These are phyloP conservation scores for Drosophila mauritiana DNA, from an alignment of 1,140 invertebrate genomes.

Conservation along the genomic window DNA sequence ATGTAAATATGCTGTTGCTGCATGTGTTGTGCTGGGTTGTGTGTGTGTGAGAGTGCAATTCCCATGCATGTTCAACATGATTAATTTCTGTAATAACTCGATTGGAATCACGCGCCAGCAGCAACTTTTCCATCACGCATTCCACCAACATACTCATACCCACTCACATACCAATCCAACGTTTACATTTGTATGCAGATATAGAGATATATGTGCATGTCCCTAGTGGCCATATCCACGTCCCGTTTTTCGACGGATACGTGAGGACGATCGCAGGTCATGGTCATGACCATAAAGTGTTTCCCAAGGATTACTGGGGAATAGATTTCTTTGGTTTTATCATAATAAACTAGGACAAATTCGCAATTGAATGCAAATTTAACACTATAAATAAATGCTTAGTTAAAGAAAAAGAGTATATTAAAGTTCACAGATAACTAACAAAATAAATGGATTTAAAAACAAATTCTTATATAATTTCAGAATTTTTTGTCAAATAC, in stretches of 20 bases:
- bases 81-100: constrained; percentile 83
- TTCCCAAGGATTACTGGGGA: background rate
- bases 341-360: too few relatives aligned
- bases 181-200: constrained; percentile 9
- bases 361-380: too few relatives aligned
- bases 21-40: background rate
- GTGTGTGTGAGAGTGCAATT: constrained; percentile 64
- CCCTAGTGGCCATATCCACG: constrained; percentile 65
- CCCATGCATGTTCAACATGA: constrained; percentile 83
- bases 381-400: too few relatives aligned
- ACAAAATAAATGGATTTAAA: too few relatives aligned
- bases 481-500: too few relatives aligned
- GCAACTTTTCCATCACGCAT: constrained; percentile 81
- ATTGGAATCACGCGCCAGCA: constrained; percentile 82
- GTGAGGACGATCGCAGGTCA: constrained; percentile 45
- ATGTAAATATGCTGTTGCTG: constrained; percentile 73
- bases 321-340: background rate
- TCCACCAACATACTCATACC: constrained; percentile 49
- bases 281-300: background rate
- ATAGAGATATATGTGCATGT: constrained; percentile 38
- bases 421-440: too few relatives aligned
- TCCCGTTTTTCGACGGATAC: constrained; percentile 68
- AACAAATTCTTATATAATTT: too few relatives aligned
- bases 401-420: too few relatives aligned
- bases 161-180: background rate